A percentile compares a stretch with the other conserved stretches of the same genome.
These are phyloP conservation scores for Melieria crassipennis DNA, from an alignment of 2,888 invertebrate genomes.

Conservation along the genomic window DNA sequence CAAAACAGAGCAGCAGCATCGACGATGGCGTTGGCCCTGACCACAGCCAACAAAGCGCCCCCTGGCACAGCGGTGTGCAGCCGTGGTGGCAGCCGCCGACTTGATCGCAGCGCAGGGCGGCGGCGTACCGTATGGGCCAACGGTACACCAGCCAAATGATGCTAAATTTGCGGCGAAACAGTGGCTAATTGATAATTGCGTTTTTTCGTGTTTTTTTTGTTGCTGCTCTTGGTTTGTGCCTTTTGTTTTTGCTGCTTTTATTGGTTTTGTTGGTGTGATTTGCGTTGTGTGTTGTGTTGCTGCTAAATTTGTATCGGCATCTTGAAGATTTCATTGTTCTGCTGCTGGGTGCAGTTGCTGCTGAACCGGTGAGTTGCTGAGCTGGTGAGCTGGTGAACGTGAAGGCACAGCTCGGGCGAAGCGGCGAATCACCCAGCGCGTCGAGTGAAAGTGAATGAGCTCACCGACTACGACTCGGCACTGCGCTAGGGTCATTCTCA, in stretches of 20 bases:
- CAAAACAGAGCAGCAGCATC: neutral
- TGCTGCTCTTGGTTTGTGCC: conserved; percentile 22
- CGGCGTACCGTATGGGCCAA: too few species aligned
- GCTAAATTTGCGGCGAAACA: conserved; percentile 60
- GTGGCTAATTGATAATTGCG: conserved; percentile 60
- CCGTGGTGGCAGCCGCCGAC: neutral
- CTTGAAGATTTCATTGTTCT: conserved; percentile 22
- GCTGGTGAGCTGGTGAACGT: conserved; percentile 23
- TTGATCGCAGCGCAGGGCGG: neutral
- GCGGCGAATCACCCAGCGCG: conserved; percentile 10
- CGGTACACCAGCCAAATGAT: conserved; percentile 42
- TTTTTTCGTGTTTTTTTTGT: conserved; percentile 39
- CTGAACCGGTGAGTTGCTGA: neutral
- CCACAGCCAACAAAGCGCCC: conserved; percentile 36
- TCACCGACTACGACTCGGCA: neutral
- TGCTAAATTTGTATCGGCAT: neutral
- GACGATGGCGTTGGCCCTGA: conserved; percentile 33
- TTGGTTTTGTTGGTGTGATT: conserved; percentile 17
- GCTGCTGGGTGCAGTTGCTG: conserved; percentile 2
- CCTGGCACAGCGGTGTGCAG: conserved; percentile 1
- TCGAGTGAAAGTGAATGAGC: conserved; percentile 30
- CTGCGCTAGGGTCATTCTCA: conserved; percentile 7
- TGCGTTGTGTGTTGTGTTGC: neutral
- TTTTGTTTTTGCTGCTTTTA: conserved; percentile 26
- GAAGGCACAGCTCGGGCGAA: neutral